Evolutionary conservation across 2,888 invertebrate genomes (phyloP).

Genomic region (Mimas tiliae): DNA sequence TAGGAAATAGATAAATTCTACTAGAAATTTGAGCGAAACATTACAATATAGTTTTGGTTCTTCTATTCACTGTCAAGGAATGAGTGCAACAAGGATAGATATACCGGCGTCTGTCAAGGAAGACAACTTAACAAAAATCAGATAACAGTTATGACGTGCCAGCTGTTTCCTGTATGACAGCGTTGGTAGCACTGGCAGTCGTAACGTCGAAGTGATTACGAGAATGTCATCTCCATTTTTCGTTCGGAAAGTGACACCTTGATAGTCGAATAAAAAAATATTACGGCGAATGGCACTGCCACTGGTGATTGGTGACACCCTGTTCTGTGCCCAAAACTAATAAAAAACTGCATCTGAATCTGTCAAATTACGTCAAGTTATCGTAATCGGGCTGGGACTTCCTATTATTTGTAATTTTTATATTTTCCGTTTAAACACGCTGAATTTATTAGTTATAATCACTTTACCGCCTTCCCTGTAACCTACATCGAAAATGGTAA

Average conservation of each 20-base stretch:
- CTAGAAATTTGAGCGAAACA: slow-evolving; percentile 31
- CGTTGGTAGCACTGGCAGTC: slow-evolving; percentile 29
- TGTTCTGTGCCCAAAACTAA: background rate
- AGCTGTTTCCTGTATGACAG: slow-evolving; percentile 50
- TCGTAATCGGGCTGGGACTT: slow-evolving; percentile 53
- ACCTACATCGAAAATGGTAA: slow-evolving; percentile 56
- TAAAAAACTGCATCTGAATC: slow-evolving; percentile 31
- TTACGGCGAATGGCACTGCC: background rate
- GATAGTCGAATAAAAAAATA: background rate
- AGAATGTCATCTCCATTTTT: background rate
- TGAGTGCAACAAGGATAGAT: slow-evolving; percentile 38
- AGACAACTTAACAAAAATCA: slow-evolving; percentile 37
- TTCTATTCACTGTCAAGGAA: background rate
- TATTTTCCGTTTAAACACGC: slow-evolving; percentile 35
- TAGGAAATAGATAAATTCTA: slow-evolving; percentile 42
- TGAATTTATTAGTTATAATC: slow-evolving; percentile 35
- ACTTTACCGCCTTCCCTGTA: slow-evolving; percentile 37
- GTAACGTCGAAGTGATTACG: no score
- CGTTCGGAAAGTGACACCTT: slow-evolving; percentile 3
- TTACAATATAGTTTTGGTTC: background rate
- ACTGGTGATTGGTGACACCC: slow-evolving; percentile 2
- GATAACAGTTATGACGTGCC: slow-evolving; percentile 47
- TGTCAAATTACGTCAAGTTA: slow-evolving; percentile 56
- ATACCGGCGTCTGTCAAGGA: slow-evolving; percentile 50
- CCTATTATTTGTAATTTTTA: slow-evolving; percentile 39